phyloP scores from a whole-genome alignment of 1,140 invertebrate genomes.

The Penaeus vannamei region DNA sequence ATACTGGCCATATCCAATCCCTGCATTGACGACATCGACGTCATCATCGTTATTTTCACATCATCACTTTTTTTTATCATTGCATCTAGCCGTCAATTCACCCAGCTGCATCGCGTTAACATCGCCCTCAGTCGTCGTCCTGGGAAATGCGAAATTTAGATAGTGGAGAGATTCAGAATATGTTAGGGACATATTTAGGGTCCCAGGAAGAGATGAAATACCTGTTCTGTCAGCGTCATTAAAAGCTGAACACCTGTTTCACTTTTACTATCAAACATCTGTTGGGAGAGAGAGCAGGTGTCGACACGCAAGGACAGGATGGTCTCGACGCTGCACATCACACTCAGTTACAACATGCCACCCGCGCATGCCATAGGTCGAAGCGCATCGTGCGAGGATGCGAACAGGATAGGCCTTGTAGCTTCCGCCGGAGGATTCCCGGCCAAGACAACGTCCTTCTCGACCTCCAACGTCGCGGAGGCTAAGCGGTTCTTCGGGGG shows the following conservation, averaged over 20 bases:
- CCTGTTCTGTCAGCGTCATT: neutral
- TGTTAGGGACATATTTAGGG: too few relatives aligned
- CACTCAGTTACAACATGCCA: constrained; percentile 54
- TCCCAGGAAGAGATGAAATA: too few relatives aligned
- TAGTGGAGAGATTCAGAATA: too few relatives aligned
- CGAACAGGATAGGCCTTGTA: constrained; percentile 35
- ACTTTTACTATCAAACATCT: neutral
- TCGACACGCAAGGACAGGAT: constrained; percentile 4
- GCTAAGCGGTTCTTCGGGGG: neutral
- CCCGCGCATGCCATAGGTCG: constrained; percentile 29
- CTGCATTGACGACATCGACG: too few relatives aligned
- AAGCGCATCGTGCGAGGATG: constrained; percentile 50
- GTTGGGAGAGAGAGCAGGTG: neutral
- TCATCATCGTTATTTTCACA: too few relatives aligned
- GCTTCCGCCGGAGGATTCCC: constrained; percentile 3
- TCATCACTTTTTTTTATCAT: too few relatives aligned
- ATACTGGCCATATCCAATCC: too few relatives aligned
- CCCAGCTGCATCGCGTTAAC: too few relatives aligned
- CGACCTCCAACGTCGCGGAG: constrained; percentile 37
- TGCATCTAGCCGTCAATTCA: too few relatives aligned
- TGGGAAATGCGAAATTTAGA: too few relatives aligned
- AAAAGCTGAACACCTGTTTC: neutral
- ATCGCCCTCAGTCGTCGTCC: too few relatives aligned
- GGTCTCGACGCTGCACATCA: constrained; percentile 56
- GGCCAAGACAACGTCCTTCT: constrained; percentile 44